These are phyloP conservation scores for Pterobdella sp. DNA, from an alignment of 2,888 invertebrate species.

Conservation along the genomic window DNA sequence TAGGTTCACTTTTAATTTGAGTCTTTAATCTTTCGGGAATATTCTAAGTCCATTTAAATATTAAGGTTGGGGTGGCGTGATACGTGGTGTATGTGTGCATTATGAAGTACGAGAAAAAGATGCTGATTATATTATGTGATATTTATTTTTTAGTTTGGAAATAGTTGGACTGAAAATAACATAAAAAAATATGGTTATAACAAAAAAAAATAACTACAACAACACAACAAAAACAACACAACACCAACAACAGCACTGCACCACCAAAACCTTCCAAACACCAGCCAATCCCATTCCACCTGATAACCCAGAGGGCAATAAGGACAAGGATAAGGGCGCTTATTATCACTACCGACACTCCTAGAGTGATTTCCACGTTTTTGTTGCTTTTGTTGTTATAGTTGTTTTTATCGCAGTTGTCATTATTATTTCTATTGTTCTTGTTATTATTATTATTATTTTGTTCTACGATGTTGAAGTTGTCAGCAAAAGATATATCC, in stretches of 20 bases:
- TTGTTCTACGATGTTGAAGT: too few relatives aligned
- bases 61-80: too few relatives aligned
- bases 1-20: too few relatives aligned
- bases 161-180: too few relatives aligned
- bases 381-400: not conserved
- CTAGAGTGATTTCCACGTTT: not conserved
- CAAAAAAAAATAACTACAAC: not conserved
- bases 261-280: not conserved
- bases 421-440: not conserved
- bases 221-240: not conserved
- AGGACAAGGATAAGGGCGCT: not conserved
- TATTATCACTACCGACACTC: not conserved
- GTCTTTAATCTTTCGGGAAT: too few relatives aligned
- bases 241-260: not conserved
- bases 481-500: too few relatives aligned
- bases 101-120: not conserved
- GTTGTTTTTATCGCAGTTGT: not conserved
- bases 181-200: not conserved
- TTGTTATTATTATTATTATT: not conserved
- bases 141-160: too few relatives aligned
- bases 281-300: not conserved
- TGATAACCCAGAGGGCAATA: not conserved
- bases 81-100: too few relatives aligned
- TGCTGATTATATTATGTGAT: too few relatives aligned
- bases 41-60: too few relatives aligned